Percentiles rank a stretch among this genome's conserved stretches.
These are phyloP conservation scores for Maniola jurtina DNA, from an alignment of 1,140 invertebrate species.

Conservation along the genomic window DNA sequence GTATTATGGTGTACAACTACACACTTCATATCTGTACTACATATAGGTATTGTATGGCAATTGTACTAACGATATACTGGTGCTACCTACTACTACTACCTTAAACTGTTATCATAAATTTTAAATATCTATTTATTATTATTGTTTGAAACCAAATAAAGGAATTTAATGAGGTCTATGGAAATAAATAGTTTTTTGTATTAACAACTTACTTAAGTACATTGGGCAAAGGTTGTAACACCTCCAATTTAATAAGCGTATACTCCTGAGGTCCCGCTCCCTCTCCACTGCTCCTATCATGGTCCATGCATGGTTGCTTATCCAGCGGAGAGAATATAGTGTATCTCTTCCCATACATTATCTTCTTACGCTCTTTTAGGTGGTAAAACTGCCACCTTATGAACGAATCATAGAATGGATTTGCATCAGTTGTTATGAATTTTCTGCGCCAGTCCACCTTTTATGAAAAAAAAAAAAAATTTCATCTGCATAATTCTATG, in stretches of 20 bases:
- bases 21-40: no score
- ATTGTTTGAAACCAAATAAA: no score
- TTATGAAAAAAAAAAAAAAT: background rate
- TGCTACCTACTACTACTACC: no score
- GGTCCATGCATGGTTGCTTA: conserved; percentile 99
- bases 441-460: conserved; percentile 97
- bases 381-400: conserved; percentile 97
- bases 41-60: no score
- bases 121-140: no score
- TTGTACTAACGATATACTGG: no score
- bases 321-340: conserved; percentile 98
- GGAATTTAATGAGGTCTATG: no score
- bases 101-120: no score
- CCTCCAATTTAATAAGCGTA: conserved; percentile 96
- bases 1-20: no score
- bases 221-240: conserved; percentile 86
- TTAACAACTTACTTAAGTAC: conserved; percentile 81
- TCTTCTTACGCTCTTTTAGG: conserved; percentile 92
- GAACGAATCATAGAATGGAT: conserved; percentile 99
- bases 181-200: no score
- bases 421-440: conserved; percentile 98
- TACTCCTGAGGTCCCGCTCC: conserved; percentile 99
- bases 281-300: conserved; percentile 97
- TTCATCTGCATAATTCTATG: no score
- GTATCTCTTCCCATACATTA: conserved; percentile 98